Percentiles rank a stretch among this genome's conserved stretches.
Conservation (phyloP, 2,888 invertebrate genomes). For the Dinocampus coccinellae region DNA sequence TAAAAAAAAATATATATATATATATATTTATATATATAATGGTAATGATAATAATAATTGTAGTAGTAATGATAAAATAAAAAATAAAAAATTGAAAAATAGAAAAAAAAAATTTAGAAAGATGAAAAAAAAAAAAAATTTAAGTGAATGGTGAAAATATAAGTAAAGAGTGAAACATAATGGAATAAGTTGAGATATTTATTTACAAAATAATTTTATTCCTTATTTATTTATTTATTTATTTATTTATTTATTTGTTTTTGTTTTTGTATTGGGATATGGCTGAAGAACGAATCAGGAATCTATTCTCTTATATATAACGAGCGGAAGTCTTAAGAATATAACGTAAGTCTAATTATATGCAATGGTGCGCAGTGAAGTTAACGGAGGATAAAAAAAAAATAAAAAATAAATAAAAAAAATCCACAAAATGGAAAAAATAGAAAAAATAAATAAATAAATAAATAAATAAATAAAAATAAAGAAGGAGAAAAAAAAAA, state of each 20-base stretch:
- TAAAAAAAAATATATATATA: slow-evolving; percentile 18
- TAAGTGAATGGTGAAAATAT: slow-evolving; percentile 15
- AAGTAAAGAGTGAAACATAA: slow-evolving; percentile 7
- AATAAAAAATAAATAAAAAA: not conserved
- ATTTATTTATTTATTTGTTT: not conserved
- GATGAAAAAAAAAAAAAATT: slow-evolving; percentile 24
- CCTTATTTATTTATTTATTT: not conserved
- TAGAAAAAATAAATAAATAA: not conserved
- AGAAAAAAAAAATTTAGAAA: slow-evolving; percentile 25
- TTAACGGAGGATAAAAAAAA: not conserved
- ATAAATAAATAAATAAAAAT: no score
- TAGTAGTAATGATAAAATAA: slow-evolving; percentile 6
- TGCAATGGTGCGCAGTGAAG: slow-evolving; percentile 1
- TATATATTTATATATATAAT: no score
- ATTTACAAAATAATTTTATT: not conserved
- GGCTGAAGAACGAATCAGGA: not conserved
- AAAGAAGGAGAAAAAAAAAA: no score
- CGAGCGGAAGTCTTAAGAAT: slow-evolving; percentile 11
- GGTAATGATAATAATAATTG: no score
- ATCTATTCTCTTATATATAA: slow-evolving; percentile 7
- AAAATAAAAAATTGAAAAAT: slow-evolving; percentile 9
- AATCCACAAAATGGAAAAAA: no score
- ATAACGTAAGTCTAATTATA: slow-evolving; percentile 8
- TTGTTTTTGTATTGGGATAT: slow-evolving; percentile 4
- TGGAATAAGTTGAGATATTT: not conserved